Base-by-base conservation (phyloP, 1,140 invertebrate species). In the Drosophila arawakana region DNA sequence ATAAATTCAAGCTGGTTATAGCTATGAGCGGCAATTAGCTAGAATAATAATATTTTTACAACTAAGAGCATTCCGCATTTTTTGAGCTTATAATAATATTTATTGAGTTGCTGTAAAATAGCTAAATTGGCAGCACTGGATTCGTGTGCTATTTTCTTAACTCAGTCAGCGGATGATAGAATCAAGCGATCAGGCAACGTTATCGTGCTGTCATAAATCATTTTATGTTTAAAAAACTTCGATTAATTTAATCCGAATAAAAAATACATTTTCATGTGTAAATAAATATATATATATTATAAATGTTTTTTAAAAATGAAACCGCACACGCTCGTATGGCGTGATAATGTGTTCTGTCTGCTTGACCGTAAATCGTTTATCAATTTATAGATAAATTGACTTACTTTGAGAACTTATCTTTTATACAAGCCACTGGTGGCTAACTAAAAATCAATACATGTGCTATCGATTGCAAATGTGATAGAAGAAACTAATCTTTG, bases 181-280 rank as follows among this genome's bases (percentile, higher is more conserved):
- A 55, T 46, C 30, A 13, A 46, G 57, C 46, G 66, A 62, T 74
- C 66, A 70, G 46, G 46, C 15, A 8, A 25, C 13, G 44, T 76
- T 85, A 85, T 85, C 75, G 37, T 11, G 25, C 54, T n/a, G 43
- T 50, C 63, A 78, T 85, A 78, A 81, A 86, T 85, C 82, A 85
- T 73, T 30, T 25, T 18, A 9, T 18, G 46, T 47, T 78, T 63
- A 43, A 70, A n/a, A 66, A 67, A 59, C 25, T 62, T 68, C 57
- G 65, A 78, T 85, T 81, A 63, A 85, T 78, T 30, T 69, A 58
- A 69, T 76, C 62, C 47, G 52, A 61, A 41, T 35, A 59, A 60
- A 68, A 37, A 55, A 75, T 71, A 30, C n/a, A 63, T 54, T 76
- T 43, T 67, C 30, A 66, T 71, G 46, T 13, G 59, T 52, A 79